These are phyloP conservation scores for Eidolon dupreanum DNA, from an alignment of 2,797 vertebrate species.

Conservation along the genomic window DNA sequence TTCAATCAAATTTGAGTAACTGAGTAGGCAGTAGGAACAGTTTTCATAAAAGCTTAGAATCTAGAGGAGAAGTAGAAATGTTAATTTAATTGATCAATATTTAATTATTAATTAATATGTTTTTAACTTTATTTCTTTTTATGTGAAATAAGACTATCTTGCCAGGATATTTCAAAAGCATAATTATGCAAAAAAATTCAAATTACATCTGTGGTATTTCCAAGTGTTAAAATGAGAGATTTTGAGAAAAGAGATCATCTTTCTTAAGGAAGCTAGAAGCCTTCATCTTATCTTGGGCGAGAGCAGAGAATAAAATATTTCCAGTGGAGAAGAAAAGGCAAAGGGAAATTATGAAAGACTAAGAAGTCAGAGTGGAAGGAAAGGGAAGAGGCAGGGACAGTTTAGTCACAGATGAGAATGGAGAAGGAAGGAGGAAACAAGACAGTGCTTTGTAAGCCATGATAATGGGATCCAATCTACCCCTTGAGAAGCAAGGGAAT, in stretches of 20 bases:
- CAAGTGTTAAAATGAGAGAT: background rate
- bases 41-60: background rate
- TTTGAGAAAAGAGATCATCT: background rate
- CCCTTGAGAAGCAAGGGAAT: background rate
- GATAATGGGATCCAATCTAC: background rate
- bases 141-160: background rate
- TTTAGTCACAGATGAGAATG: background rate
- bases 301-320: background rate
- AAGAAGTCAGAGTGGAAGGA: background rate
- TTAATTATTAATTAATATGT: background rate
- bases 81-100: background rate
- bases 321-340: background rate
- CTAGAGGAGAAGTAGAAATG: background rate
- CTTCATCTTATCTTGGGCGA: background rate
- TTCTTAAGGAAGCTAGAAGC: background rate
- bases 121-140: background rate
- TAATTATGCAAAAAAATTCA: background rate
- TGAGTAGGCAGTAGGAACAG: background rate
- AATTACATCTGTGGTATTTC: background rate
- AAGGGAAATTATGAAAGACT: background rate
- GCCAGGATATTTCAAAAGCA: constrained; percentile 57
- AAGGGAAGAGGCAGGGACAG: background rate
- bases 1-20: background rate
- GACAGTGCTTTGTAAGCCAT: background rate
- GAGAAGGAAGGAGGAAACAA: background rate